Evolutionary conservation across 2,888 invertebrate species (phyloP), one percentile per base, ranked within the genome.

Genomic region (Rhimphoctona megacephalus): DNA sequence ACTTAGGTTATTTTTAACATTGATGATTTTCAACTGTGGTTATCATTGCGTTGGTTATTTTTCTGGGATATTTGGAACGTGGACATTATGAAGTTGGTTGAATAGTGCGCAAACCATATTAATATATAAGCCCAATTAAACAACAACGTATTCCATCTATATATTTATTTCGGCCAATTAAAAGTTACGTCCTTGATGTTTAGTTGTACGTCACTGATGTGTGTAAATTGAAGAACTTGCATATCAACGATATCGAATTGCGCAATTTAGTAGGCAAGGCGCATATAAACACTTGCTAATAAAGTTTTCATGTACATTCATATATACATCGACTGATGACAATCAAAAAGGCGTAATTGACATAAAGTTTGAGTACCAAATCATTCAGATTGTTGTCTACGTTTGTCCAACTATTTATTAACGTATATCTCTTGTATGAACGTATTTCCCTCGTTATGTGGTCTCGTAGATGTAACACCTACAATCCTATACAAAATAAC

Each of bases 381-480:
- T 70, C 33, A 33, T 70, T 30, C 19, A 43, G 17, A 8, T 49
- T 46, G 46, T 76, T 64, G n/a, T 64, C 64, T 64, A 46, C 17
- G 76, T 30, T 70, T 67, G 17, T n/a, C 25, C 36, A 49, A 19
- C 30, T 19, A 33, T 49, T 6, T 78, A n/a, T 64, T 36, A 14
- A 39, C 49, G 30, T 70, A 64, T 33, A 14, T 33, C 17, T 66
- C 46, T 22, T 30, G n/a, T 25, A 11, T 69, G 76, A 19, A 1
- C 33, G 49, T 67, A 30, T 57, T 66, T 57, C 30, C 73, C 69
- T 69, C 79, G 43, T 82, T 82, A 82, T 79, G 49, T 72, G 78
- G 78, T 43, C 74, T 72, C 22, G 49, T 81, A 74, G 85, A 85
- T 82, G 81, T 64, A 54, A 70, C 79, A 73, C 49, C 43, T 67